Evolutionary conservation across 2,888 invertebrate species (phyloP), one percentile per base, ranked within the genome.

Genomic region (Erynnis tages): DNA sequence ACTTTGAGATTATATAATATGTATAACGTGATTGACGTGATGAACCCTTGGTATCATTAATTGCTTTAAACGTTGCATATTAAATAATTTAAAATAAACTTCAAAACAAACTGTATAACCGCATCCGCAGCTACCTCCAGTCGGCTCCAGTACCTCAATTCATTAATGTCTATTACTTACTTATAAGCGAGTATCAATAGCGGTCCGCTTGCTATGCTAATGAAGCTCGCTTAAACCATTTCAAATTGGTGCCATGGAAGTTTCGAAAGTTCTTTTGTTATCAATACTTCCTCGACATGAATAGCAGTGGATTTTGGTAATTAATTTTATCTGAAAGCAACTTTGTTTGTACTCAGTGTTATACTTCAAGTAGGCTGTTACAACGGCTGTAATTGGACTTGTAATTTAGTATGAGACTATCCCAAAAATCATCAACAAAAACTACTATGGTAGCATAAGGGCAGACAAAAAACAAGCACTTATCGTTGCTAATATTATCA

Each of bases 181-280:
- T 69, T 74, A 74, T 69, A 77, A 73, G 73, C 67, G 75, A 69
- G 65, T 71, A 68, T 72, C 71, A 73, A 76, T 37, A 14, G 71
- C 67, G 70, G 67, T 71, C 71, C 69, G 69, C 71, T 74, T 74
- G 69, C 69, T 78, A 76, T 79, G 75, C 76, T 76, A 80, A 78
- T 78, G 76, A 73, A 74, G 60, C 65, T 59, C 64, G 62, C 63
- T 66, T 65, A 60, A 61, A 63, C 69, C 64, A 67, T 67, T 66
- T 67, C 61, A 45, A 59, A 54, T 54, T 30, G 37, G 63, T 58
- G 57, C 59, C 62, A 62, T 62, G 62, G 61, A 68, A 63, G 58
- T 66, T 65, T 62, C 59, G 59, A 65, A 66, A 73, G 66, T 68
- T 67, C 55, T 62, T 62, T 66, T 69, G 67, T 66, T 53, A 53